Evolutionary conservation across 2,888 invertebrate species (phyloP).

Genomic region (Minunthozetes semirufus): DNA sequence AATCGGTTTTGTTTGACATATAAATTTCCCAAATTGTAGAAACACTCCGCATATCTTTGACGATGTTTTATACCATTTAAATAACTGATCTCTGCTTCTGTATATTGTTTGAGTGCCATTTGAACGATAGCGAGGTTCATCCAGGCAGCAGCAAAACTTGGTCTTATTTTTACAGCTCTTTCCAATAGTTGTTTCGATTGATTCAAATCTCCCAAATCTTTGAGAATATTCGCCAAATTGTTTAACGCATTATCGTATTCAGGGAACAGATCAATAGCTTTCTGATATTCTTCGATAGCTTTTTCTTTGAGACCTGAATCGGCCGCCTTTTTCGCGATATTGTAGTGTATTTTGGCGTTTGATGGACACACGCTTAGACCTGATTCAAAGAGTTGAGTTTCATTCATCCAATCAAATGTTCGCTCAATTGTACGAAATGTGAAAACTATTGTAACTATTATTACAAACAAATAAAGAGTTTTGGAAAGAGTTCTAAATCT

Average conservation of each 20-base stretch:
- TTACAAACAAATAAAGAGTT: slow-evolving; percentile 35
- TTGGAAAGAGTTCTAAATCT: background rate
- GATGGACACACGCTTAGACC: slow-evolving; percentile 76
- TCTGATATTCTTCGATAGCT: slow-evolving; percentile 70
- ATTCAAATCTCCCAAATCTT: slow-evolving; percentile 60
- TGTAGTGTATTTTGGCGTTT: slow-evolving; percentile 60
- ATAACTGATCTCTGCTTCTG: slow-evolving; percentile 71
- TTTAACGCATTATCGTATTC: slow-evolving; percentile 87
- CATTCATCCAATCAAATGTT: slow-evolving; percentile 65
- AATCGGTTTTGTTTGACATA: slow-evolving; percentile 69
- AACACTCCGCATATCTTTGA: slow-evolving; percentile 78
- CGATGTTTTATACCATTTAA: slow-evolving; percentile 67
- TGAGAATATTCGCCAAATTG: slow-evolving; percentile 77
- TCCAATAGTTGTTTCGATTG: slow-evolving; percentile 67
- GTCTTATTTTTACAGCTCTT: slow-evolving; percentile 64
- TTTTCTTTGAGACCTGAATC: slow-evolving; percentile 60
- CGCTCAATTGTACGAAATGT: slow-evolving; percentile 39
- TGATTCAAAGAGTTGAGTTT: slow-evolving; percentile 68
- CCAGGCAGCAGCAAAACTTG: slow-evolving; percentile 91
- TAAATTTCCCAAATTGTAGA: slow-evolving; percentile 90
- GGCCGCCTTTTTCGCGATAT: slow-evolving; percentile 79
- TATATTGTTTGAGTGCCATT: slow-evolving; percentile 62
- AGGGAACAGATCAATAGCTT: slow-evolving; percentile 69
- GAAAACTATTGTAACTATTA: slow-evolving; percentile 38
- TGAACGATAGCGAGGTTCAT: slow-evolving; percentile 95